phyloP scores from a whole-genome alignment of 2,888 invertebrate species.

The Dexiosoma caninum region DNA sequence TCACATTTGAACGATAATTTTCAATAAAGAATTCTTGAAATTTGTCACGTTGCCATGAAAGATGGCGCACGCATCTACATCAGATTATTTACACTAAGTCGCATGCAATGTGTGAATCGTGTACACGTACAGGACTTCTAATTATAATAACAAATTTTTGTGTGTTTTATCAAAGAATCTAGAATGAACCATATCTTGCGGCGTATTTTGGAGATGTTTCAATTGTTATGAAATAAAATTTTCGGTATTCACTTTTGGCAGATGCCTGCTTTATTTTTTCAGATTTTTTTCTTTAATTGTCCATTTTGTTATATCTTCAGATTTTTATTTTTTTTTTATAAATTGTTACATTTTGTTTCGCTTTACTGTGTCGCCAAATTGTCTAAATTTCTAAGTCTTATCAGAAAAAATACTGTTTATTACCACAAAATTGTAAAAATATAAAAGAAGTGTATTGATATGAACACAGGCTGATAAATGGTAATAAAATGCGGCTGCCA shows the following conservation, averaged over 20 bases:
- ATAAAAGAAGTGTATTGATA: too few relatives aligned
- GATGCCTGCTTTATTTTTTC: not conserved
- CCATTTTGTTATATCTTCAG: not conserved
- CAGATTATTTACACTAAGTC: too few relatives aligned
- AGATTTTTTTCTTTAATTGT: not conserved
- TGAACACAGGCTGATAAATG: not conserved
- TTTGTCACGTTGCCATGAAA: too few relatives aligned
- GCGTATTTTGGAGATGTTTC: not conserved
- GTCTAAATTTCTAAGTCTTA: slow-evolving; percentile 31
- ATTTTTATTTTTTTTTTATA: not conserved
- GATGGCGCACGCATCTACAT: too few relatives aligned
- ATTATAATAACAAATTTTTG: too few relatives aligned
- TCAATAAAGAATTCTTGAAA: too few relatives aligned
- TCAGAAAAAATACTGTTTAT: not conserved
- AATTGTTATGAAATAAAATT: not conserved
- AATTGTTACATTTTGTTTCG: not conserved
- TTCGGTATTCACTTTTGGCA: too few relatives aligned
- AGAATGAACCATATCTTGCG: too few relatives aligned
- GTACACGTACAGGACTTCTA: too few relatives aligned
- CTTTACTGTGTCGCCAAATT: slow-evolving; percentile 28
- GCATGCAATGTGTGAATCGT: too few relatives aligned
- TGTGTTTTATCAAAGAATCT: too few relatives aligned
- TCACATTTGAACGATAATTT: too few relatives aligned
- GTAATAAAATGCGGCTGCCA: slow-evolving; percentile 9
- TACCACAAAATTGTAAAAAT: not conserved